Percentiles rank a stretch among this genome's conserved stretches.
Evolutionary conservation across 2,113 vertebrate species (phyloP).

Genomic region (Salvator merianae): DNA sequence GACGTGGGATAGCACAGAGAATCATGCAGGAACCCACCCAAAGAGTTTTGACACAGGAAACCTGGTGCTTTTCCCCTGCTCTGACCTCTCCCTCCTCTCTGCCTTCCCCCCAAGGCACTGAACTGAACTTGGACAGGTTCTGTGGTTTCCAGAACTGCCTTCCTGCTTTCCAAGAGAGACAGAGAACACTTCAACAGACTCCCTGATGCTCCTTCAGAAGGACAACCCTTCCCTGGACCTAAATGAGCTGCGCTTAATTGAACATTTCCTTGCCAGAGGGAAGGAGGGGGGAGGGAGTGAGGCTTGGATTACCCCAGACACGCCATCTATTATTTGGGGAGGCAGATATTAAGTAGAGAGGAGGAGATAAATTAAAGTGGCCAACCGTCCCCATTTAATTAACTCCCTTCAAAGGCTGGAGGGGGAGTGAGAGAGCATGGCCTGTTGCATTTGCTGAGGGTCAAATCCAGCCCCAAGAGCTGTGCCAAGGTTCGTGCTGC

Average conservation of each 20-base stretch:
- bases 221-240: background rate
- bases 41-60: too few species aligned
- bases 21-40: too few species aligned
- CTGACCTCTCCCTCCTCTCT: background rate
- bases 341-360: background rate
- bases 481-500: background rate
- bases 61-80: too few species aligned
- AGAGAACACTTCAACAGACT: background rate
- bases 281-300: background rate
- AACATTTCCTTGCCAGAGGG: background rate
- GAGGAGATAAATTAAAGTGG: background rate
- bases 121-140: background rate
- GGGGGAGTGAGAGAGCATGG: too few species aligned
- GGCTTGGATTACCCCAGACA: background rate
- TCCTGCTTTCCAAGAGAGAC: background rate
- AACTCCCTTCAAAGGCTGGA: background rate
- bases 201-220: background rate
- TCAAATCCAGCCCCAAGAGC: background rate
- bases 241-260: background rate
- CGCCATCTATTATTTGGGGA: background rate
- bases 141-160: too few species aligned
- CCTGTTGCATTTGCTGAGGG: background rate
- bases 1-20: too few species aligned
- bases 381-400: background rate
- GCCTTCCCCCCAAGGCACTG: background rate